Base-by-base conservation (phyloP, 2,797 vertebrate genomes). In the Nannoperca obscura region DNA sequence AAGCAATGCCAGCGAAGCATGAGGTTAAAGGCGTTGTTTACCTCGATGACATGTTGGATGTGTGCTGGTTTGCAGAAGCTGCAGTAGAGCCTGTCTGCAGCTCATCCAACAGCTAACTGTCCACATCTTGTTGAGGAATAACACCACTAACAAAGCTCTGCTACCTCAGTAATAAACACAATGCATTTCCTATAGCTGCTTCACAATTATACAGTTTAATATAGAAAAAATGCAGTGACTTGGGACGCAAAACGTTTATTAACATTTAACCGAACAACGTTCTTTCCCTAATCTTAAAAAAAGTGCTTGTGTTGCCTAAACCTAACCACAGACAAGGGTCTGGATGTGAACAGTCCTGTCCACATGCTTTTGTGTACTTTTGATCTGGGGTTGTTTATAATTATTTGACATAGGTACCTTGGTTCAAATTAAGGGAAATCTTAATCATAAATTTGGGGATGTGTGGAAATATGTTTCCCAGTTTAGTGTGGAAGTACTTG, bases 21-120 rank as follows among this genome's bases (percentile, higher is more conserved):
- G 2, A 65, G 50, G 78, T 64, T n/a, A 50, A 72, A 65, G 44
- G 53, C 30, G 5, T 7, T 19, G 54, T 49, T 74, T 52, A 67
- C 57, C 34, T 14, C 34, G 40, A 32, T n/a, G 55, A 64, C 22
- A 63, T 53, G 42, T 10, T 42, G 42, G 46, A 66, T 42, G 36
- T 57, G 42, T 32, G 47, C 15, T 50, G 20, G 17, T 49, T 22
- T 40, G 1, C 52, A 64, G 52, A 40, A 63, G 34, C 47, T 27
- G 42, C 30, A 36, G 40, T 14, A 6, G 38, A 58, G 20, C 47
- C 19, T 14, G 20, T 44, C 47, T 53, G 47, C 64, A 46, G 64
- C 20, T 44, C 65, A 0, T 44, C 27, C 20, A 32, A 3, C 52
- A 57, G 14, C 20, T 62, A 27, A 2, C 0, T n/a, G 22, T 44